A percentile compares a stretch with the other conserved stretches of the same genome.
These are phyloP conservation scores for Venturia canescens DNA, from an alignment of 1,140 invertebrate species.

Conservation along the genomic window DNA sequence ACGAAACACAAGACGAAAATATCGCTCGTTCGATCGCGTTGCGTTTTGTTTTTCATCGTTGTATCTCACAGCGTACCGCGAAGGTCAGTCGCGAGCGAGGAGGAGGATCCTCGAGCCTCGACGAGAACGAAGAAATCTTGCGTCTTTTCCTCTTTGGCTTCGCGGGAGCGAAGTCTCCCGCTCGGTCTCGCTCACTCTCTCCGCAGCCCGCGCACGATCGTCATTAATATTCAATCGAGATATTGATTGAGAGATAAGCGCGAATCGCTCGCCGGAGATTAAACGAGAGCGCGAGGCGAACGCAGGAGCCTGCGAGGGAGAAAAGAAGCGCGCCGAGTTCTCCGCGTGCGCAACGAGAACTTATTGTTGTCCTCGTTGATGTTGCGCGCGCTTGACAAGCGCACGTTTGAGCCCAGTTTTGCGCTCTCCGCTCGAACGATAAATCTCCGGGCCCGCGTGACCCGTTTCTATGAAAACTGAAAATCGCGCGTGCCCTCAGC, in stretches of 20 bases:
- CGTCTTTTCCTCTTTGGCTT: not conserved
- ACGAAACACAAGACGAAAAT: not conserved
- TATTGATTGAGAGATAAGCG: conserved; percentile 12
- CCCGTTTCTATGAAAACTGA: too few species aligned
- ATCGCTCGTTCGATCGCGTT: not conserved
- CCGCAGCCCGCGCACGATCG: not conserved
- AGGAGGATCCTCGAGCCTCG: not conserved
- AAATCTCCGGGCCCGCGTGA: too few species aligned
- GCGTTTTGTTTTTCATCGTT: not conserved
- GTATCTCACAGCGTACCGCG: not conserved
- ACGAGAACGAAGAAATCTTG: not conserved
- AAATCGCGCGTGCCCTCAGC: too few species aligned
- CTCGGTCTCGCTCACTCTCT: not conserved
- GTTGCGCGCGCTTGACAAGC: not conserved
- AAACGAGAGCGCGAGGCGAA: not conserved
- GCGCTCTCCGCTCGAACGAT: too few species aligned
- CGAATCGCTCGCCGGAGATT: not conserved
- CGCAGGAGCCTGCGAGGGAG: not conserved
- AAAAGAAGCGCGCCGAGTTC: not conserved
- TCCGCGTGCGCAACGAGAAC: not conserved
- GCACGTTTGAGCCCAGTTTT: too few species aligned
- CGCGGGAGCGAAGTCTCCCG: not conserved
- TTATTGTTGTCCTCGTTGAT: not conserved
- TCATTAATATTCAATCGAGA: conserved; percentile 15
- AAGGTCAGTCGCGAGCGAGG: not conserved